phyloP scores from a whole-genome alignment of 2,888 invertebrate species.

The Spialia ferax region DNA sequence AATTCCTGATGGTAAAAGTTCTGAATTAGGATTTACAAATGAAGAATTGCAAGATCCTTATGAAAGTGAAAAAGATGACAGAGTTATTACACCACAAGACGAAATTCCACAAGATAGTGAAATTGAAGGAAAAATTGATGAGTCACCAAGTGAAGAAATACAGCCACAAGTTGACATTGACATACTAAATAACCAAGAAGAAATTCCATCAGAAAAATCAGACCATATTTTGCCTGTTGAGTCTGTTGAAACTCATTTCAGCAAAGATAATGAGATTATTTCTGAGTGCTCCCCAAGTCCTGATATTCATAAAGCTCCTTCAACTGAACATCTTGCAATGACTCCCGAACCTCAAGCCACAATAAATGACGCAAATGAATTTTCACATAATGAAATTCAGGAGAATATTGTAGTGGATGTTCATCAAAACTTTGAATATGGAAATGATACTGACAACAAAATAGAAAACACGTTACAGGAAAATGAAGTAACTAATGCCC shows the following conservation, averaged over 20 bases:
- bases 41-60: slow-evolving; percentile 72
- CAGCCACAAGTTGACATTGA: slow-evolving; percentile 40
- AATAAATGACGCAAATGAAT: slow-evolving; percentile 31
- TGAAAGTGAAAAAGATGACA: slow-evolving; percentile 68
- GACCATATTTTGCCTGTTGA: slow-evolving; percentile 38
- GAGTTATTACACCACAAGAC: slow-evolving; percentile 67
- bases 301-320: slow-evolving; percentile 45
- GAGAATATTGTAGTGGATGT: slow-evolving; percentile 55
- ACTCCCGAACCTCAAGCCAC: slow-evolving; percentile 42
- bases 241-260: slow-evolving; percentile 46
- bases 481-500: slow-evolving; percentile 34
- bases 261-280: slow-evolving; percentile 51
- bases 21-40: slow-evolving; percentile 75
- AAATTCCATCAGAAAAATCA: slow-evolving; percentile 8
- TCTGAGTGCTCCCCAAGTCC: slow-evolving; percentile 46
- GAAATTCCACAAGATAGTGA: slow-evolving; percentile 72
- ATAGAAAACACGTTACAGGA: slow-evolving; percentile 42
- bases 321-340: slow-evolving; percentile 46
- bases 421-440: slow-evolving; percentile 51
- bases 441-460: slow-evolving; percentile 33
- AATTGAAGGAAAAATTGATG: slow-evolving; percentile 68
- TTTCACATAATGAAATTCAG: slow-evolving; percentile 41
- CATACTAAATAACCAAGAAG: slow-evolving; percentile 41
- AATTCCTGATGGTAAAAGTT: slow-evolving; percentile 82
- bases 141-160: slow-evolving; percentile 58